Evolutionary conservation across 2,888 invertebrate species (phyloP).

Genomic region (Rhyacophila evoluta): DNA sequence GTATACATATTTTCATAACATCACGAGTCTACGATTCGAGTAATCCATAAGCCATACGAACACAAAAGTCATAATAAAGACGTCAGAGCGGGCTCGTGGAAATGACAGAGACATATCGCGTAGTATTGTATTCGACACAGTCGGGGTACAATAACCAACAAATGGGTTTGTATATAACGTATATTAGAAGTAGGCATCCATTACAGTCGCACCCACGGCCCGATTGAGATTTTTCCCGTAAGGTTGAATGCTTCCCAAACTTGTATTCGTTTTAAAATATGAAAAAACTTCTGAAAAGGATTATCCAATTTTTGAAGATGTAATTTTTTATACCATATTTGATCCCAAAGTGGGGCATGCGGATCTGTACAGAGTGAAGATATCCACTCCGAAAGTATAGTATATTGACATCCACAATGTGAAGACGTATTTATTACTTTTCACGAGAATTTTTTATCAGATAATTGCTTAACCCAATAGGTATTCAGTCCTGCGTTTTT

Average conservation of each 20-base stretch:
- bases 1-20: conserved; percentile 9
- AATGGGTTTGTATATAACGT: conserved; percentile 45
- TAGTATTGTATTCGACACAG: conserved; percentile 64
- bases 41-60: conserved; percentile 49
- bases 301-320: too few species aligned
- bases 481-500: too few species aligned
- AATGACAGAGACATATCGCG: conserved; percentile 71
- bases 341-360: too few species aligned
- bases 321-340: too few species aligned
- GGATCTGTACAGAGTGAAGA: too few species aligned
- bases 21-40: not conserved
- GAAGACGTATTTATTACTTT: too few species aligned
- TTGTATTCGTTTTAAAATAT: too few species aligned
- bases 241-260: not conserved
- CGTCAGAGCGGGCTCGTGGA: conserved; percentile 67
- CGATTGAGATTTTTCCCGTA: conserved; percentile 50
- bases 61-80: conserved; percentile 64
- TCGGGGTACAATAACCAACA: conserved; percentile 49
- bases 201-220: conserved; percentile 40
- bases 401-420: too few species aligned
- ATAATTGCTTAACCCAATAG: too few species aligned
- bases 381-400: too few species aligned
- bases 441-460: too few species aligned
- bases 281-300: too few species aligned
- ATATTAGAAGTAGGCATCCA: conserved; percentile 38